Percentiles rank a stretch among this genome's conserved stretches.
Evolutionary conservation across 2,888 invertebrate genomes (phyloP).

Genomic region (Ochropleura plecta): DNA sequence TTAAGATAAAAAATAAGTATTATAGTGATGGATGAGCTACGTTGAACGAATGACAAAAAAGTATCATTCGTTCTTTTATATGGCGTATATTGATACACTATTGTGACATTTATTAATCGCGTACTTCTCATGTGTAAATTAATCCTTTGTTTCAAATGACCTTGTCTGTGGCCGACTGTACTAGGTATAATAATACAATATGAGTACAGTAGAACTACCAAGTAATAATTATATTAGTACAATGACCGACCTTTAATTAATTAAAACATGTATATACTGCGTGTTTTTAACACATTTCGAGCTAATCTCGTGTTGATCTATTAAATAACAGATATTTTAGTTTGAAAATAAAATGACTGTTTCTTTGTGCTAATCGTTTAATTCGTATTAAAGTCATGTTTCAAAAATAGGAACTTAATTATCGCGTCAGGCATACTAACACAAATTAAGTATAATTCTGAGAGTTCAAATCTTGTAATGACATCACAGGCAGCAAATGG

Average conservation of each 20-base stretch:
- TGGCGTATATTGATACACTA: constrained; percentile 11
- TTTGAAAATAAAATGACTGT: background rate
- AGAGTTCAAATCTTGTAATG: constrained; percentile 61
- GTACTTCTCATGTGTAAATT: constrained; percentile 62
- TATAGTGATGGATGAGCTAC: constrained; percentile 23
- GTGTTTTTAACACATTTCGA: constrained; percentile 40
- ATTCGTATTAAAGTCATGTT: constrained; percentile 1
- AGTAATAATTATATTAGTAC: constrained; percentile 54
- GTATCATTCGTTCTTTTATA: constrained; percentile 40
- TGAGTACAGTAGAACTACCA: constrained; percentile 15
- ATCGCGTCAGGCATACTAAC: background rate
- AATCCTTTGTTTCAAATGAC: constrained; percentile 65
- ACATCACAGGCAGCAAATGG: constrained; percentile 71
- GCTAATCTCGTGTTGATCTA: constrained; percentile 27
- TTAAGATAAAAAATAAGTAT: background rate
- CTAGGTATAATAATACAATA: constrained; percentile 3
- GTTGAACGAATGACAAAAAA: constrained; percentile 34
- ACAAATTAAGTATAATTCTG: constrained; percentile 15
- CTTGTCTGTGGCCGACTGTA: constrained; percentile 61
- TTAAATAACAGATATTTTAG: constrained; percentile 9
- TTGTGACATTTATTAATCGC: constrained; percentile 22
- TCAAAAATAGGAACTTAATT: constrained; percentile 9
- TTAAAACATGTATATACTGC: constrained; percentile 36
- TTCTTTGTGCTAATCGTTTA: constrained; percentile 1
- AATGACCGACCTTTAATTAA: constrained; percentile 51